Evolutionary conservation across 2,113 vertebrate genomes (phyloP).

Genomic region (Nycticorax nycticorax): DNA sequence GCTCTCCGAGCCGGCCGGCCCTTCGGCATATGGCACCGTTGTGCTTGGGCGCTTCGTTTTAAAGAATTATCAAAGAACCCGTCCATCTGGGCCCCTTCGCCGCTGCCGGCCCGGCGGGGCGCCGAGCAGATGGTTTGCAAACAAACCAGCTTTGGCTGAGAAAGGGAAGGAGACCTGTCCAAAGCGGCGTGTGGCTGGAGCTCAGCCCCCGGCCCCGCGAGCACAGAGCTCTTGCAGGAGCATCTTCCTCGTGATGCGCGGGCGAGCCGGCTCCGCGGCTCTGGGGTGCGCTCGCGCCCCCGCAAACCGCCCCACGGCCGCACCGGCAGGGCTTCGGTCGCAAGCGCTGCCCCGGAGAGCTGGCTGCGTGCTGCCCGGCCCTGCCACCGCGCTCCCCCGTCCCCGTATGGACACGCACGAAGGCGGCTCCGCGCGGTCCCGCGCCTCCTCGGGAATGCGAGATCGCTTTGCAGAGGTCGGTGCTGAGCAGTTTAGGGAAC

Average conservation of each 20-base stretch:
- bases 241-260: accelerated
- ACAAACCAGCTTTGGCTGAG: slow-evolving; percentile 5
- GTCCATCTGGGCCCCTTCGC: slow-evolving; percentile 65
- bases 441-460: background rate
- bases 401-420: accelerated
- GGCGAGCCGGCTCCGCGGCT: background rate
- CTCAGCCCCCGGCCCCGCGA: accelerated
- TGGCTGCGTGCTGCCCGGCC: background rate
- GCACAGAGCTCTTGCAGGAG: background rate
- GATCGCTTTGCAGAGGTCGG: background rate
- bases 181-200: background rate
- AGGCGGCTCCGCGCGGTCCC: accelerated
- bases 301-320: accelerated
- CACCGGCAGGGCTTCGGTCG: accelerated
- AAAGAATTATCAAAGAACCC: slow-evolving; percentile 68
- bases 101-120: background rate
- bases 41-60: slow-evolving; percentile 51
- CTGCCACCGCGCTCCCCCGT: background rate
- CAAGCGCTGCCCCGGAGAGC: background rate
- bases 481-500: background rate
- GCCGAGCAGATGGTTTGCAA: slow-evolving; percentile 71
- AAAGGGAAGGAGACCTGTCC: slow-evolving; percentile 8
- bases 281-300: accelerated
- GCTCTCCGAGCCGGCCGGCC: background rate
- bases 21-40: slow-evolving; percentile 54